Evolutionary conservation across 2,888 invertebrate species (phyloP).

Genomic region (Pterostichus madidus): DNA sequence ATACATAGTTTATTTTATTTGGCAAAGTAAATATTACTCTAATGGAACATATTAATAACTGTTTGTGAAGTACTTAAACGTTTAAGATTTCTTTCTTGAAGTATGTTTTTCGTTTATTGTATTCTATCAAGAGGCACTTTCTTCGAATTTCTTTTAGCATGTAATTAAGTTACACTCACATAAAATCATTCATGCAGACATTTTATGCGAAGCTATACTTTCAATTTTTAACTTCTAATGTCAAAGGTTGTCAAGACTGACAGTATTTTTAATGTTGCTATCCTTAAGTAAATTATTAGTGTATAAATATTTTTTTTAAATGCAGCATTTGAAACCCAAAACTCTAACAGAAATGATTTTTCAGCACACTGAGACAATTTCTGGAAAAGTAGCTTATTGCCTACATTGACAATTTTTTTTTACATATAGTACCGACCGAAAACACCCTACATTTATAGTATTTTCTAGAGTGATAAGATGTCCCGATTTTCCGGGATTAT

Average conservation of each 20-base stretch:
- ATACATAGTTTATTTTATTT: background rate
- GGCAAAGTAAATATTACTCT: conserved; percentile 3
- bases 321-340: too few relatives aligned
- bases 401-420: too few relatives aligned
- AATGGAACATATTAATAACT: background rate
- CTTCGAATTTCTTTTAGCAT: conserved; percentile 36
- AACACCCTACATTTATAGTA: too few relatives aligned
- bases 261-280: too few relatives aligned
- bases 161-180: conserved; percentile 48
- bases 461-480: too few relatives aligned
- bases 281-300: too few relatives aligned
- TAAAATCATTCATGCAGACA: conserved; percentile 19
- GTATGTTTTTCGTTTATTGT: conserved; percentile 38
- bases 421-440: too few relatives aligned
- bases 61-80: conserved; percentile 16
- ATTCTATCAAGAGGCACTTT: conserved; percentile 36
- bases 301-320: too few relatives aligned
- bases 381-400: too few relatives aligned
- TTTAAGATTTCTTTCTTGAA: conserved; percentile 19
- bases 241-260: conserved; percentile 17
- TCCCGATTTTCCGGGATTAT: too few relatives aligned
- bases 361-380: too few relatives aligned
- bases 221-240: conserved; percentile 38
- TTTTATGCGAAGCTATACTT: conserved; percentile 16
- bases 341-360: too few relatives aligned